phyloP scores from a whole-genome alignment of 2,888 invertebrate genomes.

The Campoplex capitator region DNA sequence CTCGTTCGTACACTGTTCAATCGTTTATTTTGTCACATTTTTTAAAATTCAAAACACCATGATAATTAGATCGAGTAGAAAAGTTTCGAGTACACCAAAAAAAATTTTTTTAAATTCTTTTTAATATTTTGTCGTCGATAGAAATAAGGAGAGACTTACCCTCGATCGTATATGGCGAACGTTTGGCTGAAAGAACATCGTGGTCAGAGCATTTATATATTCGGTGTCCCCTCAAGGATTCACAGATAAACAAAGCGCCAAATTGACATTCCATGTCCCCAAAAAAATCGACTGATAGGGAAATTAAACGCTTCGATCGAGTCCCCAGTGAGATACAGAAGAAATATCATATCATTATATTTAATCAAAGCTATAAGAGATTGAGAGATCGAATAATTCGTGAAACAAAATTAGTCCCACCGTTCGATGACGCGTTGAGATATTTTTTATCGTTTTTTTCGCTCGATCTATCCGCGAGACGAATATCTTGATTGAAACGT shows the following conservation, averaged over 20 bases:
- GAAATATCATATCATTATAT: background rate
- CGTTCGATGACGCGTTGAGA: background rate
- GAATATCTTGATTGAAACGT: background rate
- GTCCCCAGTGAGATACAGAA: background rate
- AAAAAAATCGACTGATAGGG: background rate
- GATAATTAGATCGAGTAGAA: background rate
- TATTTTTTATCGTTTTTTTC: background rate
- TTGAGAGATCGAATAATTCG: constrained; percentile 5
- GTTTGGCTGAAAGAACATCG: constrained; percentile 45
- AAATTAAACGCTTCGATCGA: background rate
- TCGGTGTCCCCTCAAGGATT: constrained; percentile 37
- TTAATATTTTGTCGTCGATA: no score
- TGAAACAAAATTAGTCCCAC: background rate
- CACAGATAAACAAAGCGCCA: constrained; percentile 20
- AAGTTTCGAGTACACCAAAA: background rate
- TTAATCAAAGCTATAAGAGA: background rate
- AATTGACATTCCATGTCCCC: background rate
- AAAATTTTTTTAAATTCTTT: background rate
- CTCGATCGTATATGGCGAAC: constrained; percentile 50
- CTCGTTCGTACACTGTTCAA: background rate
- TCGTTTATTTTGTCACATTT: background rate
- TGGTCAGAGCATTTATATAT: constrained; percentile 64
- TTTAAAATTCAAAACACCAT: background rate
- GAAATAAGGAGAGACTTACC: constrained; percentile 53
- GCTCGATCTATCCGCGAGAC: background rate